Percentiles rank a stretch among this genome's conserved stretches.
Conservation (phyloP, 2,888 invertebrate genomes). For the Trilocha varians region DNA sequence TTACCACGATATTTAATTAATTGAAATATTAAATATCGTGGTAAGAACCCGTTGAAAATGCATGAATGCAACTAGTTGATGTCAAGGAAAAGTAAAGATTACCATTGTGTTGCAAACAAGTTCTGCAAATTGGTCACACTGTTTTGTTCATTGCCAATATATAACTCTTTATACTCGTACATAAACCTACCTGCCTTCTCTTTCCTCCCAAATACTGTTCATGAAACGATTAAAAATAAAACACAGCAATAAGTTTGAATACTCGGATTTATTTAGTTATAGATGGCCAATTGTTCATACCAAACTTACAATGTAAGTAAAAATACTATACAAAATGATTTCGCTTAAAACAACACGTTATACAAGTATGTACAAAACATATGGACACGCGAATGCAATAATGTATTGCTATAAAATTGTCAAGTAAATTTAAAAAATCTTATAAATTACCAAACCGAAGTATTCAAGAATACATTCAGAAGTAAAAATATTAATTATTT, state of each 20-base stretch:
- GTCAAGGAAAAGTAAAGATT: no score
- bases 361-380: conserved; percentile 28
- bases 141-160: no score
- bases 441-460: not conserved
- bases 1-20: no score
- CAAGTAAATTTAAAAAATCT: not conserved
- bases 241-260: conserved; percentile 10
- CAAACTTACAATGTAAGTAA: conserved; percentile 7
- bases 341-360: conserved; percentile 14
- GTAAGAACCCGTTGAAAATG: no score
- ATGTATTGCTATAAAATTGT: conserved; percentile 7
- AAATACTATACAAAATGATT: conserved; percentile 6
- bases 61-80: no score
- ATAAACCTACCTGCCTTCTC: no score
- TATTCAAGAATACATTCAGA: not conserved
- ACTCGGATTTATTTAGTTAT: conserved; percentile 23
- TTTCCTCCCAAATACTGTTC: not conserved
- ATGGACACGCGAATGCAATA: conserved; percentile 52
- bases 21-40: no score
- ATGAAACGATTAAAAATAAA: conserved; percentile 5
- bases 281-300: conserved; percentile 23
- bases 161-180: no score
- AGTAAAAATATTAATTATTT: not conserved
- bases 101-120: no score
- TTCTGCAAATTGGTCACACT: no score